Conservation (phyloP, 2,797 vertebrate genomes). For the Chaunax sp. region DNA sequence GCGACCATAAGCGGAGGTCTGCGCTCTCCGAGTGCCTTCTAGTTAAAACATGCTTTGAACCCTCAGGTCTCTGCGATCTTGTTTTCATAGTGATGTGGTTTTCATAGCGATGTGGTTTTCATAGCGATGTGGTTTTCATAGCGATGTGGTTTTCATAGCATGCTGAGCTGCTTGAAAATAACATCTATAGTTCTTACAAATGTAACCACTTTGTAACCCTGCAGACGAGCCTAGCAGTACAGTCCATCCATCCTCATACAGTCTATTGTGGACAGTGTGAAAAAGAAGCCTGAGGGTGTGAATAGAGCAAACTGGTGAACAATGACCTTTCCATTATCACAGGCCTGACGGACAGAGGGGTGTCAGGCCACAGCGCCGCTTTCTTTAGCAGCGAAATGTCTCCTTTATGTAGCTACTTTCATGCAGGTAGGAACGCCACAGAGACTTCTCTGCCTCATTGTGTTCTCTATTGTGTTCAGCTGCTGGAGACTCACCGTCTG, state of each 20-base stretch:
- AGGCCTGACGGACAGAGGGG: slow-evolving; percentile 42
- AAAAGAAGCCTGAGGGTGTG: slow-evolving; percentile 56
- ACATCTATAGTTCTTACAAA: no score
- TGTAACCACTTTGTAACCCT: no score
- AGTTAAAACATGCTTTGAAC: no score
- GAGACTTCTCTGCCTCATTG: slow-evolving; percentile 9
- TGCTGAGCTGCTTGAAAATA: no score
- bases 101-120: no score
- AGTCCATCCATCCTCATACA: slow-evolving; percentile 13
- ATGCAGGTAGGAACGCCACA: slow-evolving; percentile 42
- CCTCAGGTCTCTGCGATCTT: no score
- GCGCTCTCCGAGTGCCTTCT: no score
- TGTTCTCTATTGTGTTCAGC: slow-evolving; percentile 32
- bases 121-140: no score
- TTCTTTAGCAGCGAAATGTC: slow-evolving; percentile 32
- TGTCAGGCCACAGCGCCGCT: slow-evolving; percentile 39
- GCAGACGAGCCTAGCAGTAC: no score
- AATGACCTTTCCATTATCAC: slow-evolving; percentile 46
- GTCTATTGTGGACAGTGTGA: slow-evolving; percentile 56
- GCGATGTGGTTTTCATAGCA: no score
- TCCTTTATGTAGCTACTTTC: slow-evolving; percentile 48
- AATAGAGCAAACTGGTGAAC: slow-evolving; percentile 50
- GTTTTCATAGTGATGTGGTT: no score
- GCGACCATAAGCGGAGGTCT: no score
- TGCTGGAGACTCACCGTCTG: slow-evolving; percentile 20